Percentiles rank a stretch among this genome's conserved stretches.
Conservation (phyloP, 2,888 invertebrate species). For the Helobdella robusta region DNA sequence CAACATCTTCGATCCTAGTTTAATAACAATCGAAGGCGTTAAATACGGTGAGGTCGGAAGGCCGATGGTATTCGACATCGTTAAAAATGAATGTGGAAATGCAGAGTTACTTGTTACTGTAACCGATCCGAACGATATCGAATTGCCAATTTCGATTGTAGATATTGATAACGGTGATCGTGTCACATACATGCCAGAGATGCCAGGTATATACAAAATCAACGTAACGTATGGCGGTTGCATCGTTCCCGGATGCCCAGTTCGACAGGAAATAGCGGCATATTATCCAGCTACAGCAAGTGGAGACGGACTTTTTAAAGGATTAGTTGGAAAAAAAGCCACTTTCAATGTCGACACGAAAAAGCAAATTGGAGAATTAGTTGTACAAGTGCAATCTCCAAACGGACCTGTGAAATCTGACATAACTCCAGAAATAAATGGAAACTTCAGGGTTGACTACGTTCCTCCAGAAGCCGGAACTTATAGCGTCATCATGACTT, state of each 20-base stretch:
- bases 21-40: slow-evolving; percentile 49
- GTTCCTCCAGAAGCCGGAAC: slow-evolving; percentile 78
- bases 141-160: slow-evolving; percentile 64
- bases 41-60: slow-evolving; percentile 41
- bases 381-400: slow-evolving; percentile 55
- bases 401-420: slow-evolving; percentile 56
- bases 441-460: slow-evolving; percentile 77
- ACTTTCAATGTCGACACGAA: slow-evolving; percentile 54
- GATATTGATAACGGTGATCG: slow-evolving; percentile 41
- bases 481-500: slow-evolving; percentile 75
- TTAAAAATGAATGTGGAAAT: slow-evolving; percentile 77
- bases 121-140: slow-evolving; percentile 71
- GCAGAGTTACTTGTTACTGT: slow-evolving; percentile 79
- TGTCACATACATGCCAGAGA: slow-evolving; percentile 72
- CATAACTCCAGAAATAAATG: slow-evolving; percentile 52
- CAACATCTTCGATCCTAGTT: slow-evolving; percentile 58
- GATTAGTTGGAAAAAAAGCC: slow-evolving; percentile 51
- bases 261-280: slow-evolving; percentile 49
- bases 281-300: slow-evolving; percentile 57
- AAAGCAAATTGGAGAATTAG: slow-evolving; percentile 52
- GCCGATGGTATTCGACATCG: slow-evolving; percentile 53
- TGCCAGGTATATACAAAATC: slow-evolving; percentile 68
- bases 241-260: slow-evolving; percentile 53
- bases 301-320: slow-evolving; percentile 56
- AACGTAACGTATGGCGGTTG: slow-evolving; percentile 56